A percentile compares a stretch with the other conserved stretches of the same genome.
Conservation (phyloP, 35 echinoderm and acorn worm genomes). For the Patiria miniata region DNA sequence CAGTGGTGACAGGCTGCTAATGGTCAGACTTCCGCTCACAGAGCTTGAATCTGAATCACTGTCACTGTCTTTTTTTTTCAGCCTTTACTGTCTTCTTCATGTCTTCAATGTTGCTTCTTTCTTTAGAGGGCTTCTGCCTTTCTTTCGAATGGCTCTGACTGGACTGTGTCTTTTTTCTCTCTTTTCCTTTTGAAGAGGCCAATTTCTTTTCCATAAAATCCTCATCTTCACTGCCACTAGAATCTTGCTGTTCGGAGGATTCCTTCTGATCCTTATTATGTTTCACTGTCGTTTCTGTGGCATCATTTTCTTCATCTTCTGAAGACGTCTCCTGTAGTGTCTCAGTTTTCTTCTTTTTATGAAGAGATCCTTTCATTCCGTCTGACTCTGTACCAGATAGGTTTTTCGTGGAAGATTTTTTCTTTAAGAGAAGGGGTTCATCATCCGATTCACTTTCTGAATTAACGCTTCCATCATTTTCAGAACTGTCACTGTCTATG, state of each 20-base stretch:
- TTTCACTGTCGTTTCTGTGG: not conserved
- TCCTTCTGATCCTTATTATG: not conserved
- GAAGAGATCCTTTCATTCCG: not conserved
- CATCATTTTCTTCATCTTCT: not conserved
- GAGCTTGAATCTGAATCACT: slow-evolving; percentile 4
- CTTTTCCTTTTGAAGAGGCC: not conserved
- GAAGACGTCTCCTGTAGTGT: not conserved
- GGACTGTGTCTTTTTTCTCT: not conserved
- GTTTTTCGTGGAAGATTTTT: not conserved
- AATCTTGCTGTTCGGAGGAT: too few species aligned
- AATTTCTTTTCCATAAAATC: not conserved
- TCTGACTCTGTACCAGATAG: not conserved
- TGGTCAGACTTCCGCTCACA: not conserved
- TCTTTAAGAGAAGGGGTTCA: not conserved
- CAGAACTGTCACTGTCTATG: too few species aligned
- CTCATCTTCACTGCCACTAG: not conserved
- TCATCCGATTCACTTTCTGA: not conserved
- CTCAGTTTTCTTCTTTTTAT: not conserved
- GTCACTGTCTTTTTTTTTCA: not conserved
- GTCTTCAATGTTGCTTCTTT: not conserved
- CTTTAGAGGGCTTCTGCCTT: not conserved
- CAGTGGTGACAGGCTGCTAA: not conserved
- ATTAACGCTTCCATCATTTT: not conserved
- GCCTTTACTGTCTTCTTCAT: not conserved
- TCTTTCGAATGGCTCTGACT: not conserved